phyloP scores from a whole-genome alignment of 2,888 invertebrate species.

The Fissipunctia ypsillon region DNA sequence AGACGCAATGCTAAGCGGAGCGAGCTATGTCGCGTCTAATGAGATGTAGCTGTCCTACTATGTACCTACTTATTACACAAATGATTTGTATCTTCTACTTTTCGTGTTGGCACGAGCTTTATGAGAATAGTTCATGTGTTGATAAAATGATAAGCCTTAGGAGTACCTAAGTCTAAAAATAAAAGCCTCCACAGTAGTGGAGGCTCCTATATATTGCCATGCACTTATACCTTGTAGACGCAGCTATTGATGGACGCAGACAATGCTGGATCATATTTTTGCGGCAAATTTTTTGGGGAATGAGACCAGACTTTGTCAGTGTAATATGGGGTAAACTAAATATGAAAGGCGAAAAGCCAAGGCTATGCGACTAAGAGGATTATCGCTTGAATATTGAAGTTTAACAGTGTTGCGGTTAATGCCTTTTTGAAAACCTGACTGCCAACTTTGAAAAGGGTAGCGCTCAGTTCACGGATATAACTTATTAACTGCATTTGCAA shows the following conservation, averaged over 20 bases:
- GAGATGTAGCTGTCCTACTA: constrained; percentile 24
- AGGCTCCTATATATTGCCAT: neutral
- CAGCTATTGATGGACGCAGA: too few relatives aligned
- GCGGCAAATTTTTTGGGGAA: too few relatives aligned
- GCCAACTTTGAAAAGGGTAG: constrained; percentile 51
- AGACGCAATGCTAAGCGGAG: constrained; percentile 9
- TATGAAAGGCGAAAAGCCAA: neutral
- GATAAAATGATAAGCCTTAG: too few relatives aligned
- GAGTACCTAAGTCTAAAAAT: too few relatives aligned
- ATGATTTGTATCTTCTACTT: neutral
- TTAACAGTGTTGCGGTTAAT: constrained; percentile 13
- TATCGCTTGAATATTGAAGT: constrained; percentile 6
- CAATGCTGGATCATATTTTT: too few relatives aligned
- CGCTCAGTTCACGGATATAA: constrained; percentile 34
- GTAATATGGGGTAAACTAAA: neutral
- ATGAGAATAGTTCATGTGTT: neutral
- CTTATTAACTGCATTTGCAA: constrained; percentile 35
- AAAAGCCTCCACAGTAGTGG: too few relatives aligned
- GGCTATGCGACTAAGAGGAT: neutral
- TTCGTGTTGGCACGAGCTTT: neutral
- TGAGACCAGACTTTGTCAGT: neutral
- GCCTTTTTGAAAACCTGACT: constrained; percentile 39
- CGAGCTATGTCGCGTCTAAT: constrained; percentile 30
- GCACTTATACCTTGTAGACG: neutral
- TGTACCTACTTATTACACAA: neutral